phyloP scores from a whole-genome alignment of 2,888 invertebrate species.

The Tachystola acroxantha region DNA sequence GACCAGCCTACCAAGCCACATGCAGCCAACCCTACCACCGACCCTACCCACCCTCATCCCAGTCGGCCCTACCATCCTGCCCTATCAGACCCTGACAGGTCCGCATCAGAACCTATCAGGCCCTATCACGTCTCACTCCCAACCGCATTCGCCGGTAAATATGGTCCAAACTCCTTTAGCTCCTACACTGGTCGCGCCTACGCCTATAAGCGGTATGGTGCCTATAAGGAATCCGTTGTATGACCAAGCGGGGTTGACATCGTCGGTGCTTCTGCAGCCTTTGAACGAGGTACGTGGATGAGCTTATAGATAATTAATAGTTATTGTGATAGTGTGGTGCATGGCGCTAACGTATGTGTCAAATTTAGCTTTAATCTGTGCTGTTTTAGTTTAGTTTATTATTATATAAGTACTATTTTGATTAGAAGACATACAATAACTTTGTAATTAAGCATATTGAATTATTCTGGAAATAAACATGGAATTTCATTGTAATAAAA shows the following conservation, averaged over 20 bases:
- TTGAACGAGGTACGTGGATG: constrained; percentile 65
- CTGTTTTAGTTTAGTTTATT: too few relatives aligned
- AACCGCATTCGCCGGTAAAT: constrained; percentile 37
- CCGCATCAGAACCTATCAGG: constrained; percentile 9
- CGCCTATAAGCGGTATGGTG: constrained; percentile 58
- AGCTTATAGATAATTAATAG: too few relatives aligned
- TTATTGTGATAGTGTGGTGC: too few relatives aligned
- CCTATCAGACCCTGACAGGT: not conserved
- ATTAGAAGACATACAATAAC: too few relatives aligned
- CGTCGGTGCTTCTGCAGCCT: constrained; percentile 63
- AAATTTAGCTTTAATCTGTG: too few relatives aligned
- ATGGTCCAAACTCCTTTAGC: constrained; percentile 34
- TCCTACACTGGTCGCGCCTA: constrained; percentile 42
- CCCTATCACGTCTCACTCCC: constrained; percentile 17
- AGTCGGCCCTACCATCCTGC: constrained; percentile 30
- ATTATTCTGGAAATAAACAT: too few relatives aligned
- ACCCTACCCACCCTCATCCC: constrained; percentile 51
- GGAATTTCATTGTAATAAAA: not conserved
- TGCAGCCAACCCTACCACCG: constrained; percentile 43
- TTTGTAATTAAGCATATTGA: too few relatives aligned
- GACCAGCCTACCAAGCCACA: constrained; percentile 35
- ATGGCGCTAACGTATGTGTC: too few relatives aligned
- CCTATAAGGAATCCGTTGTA: constrained; percentile 63
- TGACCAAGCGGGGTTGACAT: constrained; percentile 57
- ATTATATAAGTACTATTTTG: too few relatives aligned